A percentile compares a stretch with the other conserved stretches of the same genome.
phyloP scores from a whole-genome alignment of 2,797 vertebrate species.

The Gila robusta region DNA sequence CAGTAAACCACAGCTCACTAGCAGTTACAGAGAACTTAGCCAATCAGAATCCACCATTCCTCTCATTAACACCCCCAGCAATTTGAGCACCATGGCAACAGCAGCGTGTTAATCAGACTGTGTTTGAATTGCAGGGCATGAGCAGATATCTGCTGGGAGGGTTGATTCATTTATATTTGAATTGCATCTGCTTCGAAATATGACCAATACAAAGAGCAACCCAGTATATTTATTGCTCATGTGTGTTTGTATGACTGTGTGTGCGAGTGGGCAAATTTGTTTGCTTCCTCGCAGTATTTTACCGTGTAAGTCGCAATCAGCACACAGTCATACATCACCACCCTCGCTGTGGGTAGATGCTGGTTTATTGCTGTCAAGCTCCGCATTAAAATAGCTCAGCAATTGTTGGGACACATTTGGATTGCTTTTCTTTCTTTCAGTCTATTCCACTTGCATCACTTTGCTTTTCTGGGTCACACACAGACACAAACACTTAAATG shows the following conservation, averaged over 20 bases:
- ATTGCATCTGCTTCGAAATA: constrained; percentile 7
- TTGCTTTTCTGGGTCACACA: constrained; percentile 31
- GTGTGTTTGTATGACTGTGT: constrained; percentile 15
- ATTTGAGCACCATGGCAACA: constrained; percentile 60
- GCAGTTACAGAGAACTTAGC: constrained; percentile 62
- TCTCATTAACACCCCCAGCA: constrained; percentile 67
- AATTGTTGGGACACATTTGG: constrained; percentile 17
- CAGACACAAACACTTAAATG: constrained; percentile 1
- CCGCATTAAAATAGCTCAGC: constrained; percentile 12
- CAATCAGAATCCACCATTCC: constrained; percentile 68
- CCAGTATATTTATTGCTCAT: constrained; percentile 45
- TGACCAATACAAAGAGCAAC: constrained; percentile 17
- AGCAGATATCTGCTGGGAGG: constrained; percentile 28
- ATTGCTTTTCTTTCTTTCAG: constrained; percentile 25
- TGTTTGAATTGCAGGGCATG: constrained; percentile 13
- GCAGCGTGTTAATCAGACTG: constrained; percentile 28
- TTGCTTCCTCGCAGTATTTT: constrained; percentile 18
- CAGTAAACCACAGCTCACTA: constrained; percentile 65
- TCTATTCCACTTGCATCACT: constrained; percentile 18
- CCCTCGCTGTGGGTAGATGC: constrained; percentile 26
- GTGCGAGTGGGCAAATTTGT: background rate
- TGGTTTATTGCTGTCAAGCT: constrained; percentile 42
- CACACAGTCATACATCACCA: constrained; percentile 43
- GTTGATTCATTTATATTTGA: constrained; percentile 18
- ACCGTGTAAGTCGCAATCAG: constrained; percentile 15